Evolutionary conservation across 2,797 vertebrate species (phyloP).

Genomic region (Cuniculus paca): DNA sequence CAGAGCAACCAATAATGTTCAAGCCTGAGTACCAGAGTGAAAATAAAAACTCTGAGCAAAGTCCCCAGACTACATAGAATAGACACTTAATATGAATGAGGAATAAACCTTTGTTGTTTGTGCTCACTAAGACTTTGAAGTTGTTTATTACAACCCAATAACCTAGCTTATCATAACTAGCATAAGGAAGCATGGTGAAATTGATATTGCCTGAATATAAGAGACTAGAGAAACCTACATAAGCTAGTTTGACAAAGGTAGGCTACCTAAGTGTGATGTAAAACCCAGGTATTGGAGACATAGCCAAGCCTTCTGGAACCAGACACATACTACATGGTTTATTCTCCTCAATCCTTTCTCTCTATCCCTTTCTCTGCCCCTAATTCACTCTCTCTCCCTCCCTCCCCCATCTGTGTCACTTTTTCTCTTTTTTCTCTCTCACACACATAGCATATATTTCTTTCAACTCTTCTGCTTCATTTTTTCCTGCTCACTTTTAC

Average conservation of each 20-base stretch:
- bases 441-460: neutral
- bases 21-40: neutral
- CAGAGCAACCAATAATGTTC: neutral
- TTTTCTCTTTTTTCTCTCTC: neutral
- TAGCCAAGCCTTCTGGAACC: neutral
- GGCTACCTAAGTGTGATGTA: neutral
- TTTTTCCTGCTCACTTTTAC: neutral
- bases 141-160: neutral
- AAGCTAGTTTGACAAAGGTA: conserved; percentile 9
- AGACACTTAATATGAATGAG: neutral
- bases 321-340: neutral
- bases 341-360: neutral
- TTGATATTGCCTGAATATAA: neutral
- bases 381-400: neutral
- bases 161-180: neutral
- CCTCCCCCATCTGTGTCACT: neutral
- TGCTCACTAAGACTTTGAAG: neutral
- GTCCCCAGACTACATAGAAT: neutral
- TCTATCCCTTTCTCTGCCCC: neutral
- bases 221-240: neutral
- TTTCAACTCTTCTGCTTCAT: neutral
- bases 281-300: neutral
- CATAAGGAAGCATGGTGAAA: neutral
- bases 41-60: neutral
- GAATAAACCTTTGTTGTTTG: neutral